These are phyloP conservation scores for Leptatherina wallacei DNA, from an alignment of 2,797 vertebrate genomes.

Conservation along the genomic window DNA sequence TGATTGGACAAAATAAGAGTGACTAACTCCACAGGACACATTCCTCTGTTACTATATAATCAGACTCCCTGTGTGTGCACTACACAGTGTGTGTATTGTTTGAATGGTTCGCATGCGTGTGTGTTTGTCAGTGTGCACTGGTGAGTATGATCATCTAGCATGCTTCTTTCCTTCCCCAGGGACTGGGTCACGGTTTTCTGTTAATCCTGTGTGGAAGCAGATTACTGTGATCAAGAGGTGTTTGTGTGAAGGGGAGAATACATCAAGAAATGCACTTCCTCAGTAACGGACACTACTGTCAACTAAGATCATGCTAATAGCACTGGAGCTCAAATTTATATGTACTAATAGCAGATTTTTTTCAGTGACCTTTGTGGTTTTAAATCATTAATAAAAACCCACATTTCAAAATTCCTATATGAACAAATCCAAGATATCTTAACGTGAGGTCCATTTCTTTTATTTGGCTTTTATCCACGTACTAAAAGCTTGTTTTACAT, in stretches of 20 bases:
- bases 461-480: constrained; percentile 27
- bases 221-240: constrained; percentile 56
- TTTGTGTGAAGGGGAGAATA: constrained; percentile 33
- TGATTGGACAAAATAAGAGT: background rate
- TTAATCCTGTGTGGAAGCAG: constrained; percentile 66
- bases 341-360: constrained; percentile 4
- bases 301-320: constrained; percentile 26
- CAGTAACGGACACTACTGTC: constrained; percentile 11
- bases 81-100: background rate
- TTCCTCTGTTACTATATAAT: background rate
- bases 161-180: constrained; percentile 46
- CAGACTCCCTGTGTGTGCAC: background rate
- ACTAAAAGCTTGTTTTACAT: constrained; percentile 26
- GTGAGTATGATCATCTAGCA: background rate
- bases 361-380: constrained; percentile 8
- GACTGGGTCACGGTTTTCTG: constrained; percentile 43
- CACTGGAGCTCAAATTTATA: constrained; percentile 3
- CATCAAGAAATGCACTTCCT: constrained; percentile 30
- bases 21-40: background rate
- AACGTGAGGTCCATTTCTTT: constrained; percentile 18
- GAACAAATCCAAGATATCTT: constrained; percentile 1
- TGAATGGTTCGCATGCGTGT: constrained; percentile 25
- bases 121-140: constrained; percentile 2
- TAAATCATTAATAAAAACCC: constrained; percentile 13
- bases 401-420: constrained; percentile 15